Evolutionary conservation across 2,113 vertebrate genomes (phyloP).

Genomic region (Crypturellus undulatus): DNA sequence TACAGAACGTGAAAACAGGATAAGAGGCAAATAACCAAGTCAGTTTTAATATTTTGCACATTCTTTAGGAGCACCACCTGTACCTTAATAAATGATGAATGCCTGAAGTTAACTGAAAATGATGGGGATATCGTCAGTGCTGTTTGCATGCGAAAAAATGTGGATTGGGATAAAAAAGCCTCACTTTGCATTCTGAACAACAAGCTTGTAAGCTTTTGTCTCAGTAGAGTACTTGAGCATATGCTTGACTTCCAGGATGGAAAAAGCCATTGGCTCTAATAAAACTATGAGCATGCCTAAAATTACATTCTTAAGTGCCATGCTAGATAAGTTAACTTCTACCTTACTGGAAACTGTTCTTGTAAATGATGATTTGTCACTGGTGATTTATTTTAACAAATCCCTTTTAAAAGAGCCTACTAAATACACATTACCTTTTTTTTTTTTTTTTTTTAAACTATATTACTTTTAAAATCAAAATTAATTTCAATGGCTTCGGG

Average conservation of each 20-base stretch:
- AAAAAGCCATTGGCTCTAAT: constrained; percentile 15
- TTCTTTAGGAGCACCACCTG: constrained; percentile 29
- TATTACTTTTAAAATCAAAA: background rate
- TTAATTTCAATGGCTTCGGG: background rate
- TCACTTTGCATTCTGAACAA: background rate
- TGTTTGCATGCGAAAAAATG: constrained; percentile 34
- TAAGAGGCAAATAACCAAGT: background rate
- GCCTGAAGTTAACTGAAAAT: constrained; percentile 20
- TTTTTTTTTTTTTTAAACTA: background rate
- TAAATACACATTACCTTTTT: background rate
- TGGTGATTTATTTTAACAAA: background rate
- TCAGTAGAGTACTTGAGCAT: background rate
- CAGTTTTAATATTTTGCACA: constrained; percentile 29
- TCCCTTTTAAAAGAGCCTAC: background rate
- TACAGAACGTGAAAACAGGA: background rate
- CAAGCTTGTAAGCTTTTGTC: constrained; percentile 41
- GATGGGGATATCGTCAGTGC: background rate
- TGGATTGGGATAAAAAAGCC: constrained; percentile 39
- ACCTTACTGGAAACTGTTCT: background rate
- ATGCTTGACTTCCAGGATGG: constrained; percentile 47
- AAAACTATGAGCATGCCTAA: constrained; percentile 18
- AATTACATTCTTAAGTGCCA: background rate
- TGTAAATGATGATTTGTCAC: background rate
- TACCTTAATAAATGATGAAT: constrained; percentile 34
- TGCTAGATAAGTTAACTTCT: constrained; percentile 15